These are phyloP conservation scores for Trididemnum clinides DNA, from an alignment of 23 tunicate genomes.

Conservation along the genomic window DNA sequence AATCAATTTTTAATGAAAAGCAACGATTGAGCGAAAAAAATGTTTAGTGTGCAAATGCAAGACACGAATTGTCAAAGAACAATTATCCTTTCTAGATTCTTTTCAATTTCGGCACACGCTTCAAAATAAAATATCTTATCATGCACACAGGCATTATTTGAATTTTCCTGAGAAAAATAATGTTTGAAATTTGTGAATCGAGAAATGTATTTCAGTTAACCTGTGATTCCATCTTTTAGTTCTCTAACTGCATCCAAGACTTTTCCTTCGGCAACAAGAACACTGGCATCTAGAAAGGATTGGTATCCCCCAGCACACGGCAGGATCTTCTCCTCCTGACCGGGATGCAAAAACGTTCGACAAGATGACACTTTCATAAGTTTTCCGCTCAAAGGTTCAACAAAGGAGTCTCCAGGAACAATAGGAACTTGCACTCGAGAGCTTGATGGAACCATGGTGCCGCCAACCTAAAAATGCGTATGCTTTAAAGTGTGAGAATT, in stretches of 20 bases:
- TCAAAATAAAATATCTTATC: too few relatives aligned
- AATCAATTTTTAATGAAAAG: too few relatives aligned
- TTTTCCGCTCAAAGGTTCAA: constrained; percentile 84
- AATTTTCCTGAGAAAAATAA: too few relatives aligned
- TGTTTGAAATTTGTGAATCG: too few relatives aligned
- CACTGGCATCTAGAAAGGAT: constrained; percentile 59
- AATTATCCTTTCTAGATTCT: too few relatives aligned
- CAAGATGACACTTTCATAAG: constrained; percentile 50
- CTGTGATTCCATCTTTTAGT: constrained; percentile 64
- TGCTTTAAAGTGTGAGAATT: too few relatives aligned
- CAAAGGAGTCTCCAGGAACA: constrained; percentile 56
- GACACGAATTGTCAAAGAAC: too few relatives aligned
- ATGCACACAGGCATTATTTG: too few relatives aligned
- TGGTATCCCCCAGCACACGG: constrained; percentile 82
- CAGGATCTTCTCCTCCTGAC: constrained; percentile 41
- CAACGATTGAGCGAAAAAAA: too few relatives aligned
- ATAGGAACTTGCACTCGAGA: constrained; percentile 67
- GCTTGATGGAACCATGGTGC: constrained; percentile 60
- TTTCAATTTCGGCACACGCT: too few relatives aligned
- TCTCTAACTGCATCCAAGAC: constrained; percentile 55
- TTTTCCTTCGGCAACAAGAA: constrained; percentile 49
- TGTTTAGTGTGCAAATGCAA: too few relatives aligned
- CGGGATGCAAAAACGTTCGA: constrained; percentile 37
- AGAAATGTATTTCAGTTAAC: too few relatives aligned
- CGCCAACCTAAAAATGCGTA: constrained; percentile 63